Percentiles rank a stretch among this genome's conserved stretches.
phyloP scores from a whole-genome alignment of 2,888 invertebrate species.

The Rotaria macrura region DNA sequence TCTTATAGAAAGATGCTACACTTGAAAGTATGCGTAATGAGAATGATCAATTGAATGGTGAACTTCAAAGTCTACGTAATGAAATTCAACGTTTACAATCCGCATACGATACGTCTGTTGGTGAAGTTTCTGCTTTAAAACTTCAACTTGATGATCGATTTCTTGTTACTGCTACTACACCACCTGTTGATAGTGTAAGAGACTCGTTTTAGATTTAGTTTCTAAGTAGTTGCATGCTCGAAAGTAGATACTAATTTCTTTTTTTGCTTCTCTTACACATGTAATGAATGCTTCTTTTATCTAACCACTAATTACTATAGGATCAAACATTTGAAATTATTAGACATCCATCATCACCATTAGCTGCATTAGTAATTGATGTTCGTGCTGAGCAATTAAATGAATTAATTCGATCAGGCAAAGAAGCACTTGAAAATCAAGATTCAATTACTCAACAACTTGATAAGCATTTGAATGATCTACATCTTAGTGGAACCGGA shows the following conservation, averaged over 20 bases:
- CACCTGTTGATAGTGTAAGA: background rate
- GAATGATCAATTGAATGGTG: background rate
- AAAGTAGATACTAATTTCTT: background rate
- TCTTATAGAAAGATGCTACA: background rate
- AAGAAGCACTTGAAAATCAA: background rate
- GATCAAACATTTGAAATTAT: background rate
- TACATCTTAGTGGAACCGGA: background rate
- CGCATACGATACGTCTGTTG: background rate
- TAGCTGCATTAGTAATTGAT: background rate
- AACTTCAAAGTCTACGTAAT: background rate
- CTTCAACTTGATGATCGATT: background rate
- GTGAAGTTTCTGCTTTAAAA: background rate
- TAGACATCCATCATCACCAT: background rate
- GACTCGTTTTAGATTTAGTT: background rate
- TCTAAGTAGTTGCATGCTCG: background rate
- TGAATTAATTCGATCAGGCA: background rate
- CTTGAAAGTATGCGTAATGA: background rate
- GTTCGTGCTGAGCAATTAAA: background rate
- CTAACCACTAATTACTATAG: background rate
- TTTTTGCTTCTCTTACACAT: background rate
- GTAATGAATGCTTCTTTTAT: background rate
- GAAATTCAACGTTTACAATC: background rate
- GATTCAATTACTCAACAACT: background rate
- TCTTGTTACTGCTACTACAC: background rate
- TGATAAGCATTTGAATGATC: background rate